These are phyloP conservation scores for Drosophila mimica DNA, from an alignment of 2,888 invertebrate genomes.

Conservation along the genomic window DNA sequence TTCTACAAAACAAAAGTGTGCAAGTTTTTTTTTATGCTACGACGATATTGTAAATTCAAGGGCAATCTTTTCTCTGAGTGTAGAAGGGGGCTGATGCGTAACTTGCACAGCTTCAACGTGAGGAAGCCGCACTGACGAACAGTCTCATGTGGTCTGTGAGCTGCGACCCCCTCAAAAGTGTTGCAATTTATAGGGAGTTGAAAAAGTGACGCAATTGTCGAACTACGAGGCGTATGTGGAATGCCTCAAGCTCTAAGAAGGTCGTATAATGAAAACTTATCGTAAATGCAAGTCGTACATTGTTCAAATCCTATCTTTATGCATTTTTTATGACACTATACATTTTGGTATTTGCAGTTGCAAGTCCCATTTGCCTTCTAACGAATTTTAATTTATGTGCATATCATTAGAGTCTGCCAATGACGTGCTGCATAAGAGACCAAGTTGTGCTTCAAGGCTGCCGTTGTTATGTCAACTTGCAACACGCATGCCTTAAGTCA, in stretches of 20 bases:
- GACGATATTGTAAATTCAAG: too few species aligned
- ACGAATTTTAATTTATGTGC: slow-evolving; percentile 63
- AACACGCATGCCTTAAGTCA: slow-evolving; percentile 34
- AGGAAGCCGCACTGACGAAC: slow-evolving; percentile 1
- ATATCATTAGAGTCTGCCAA: slow-evolving; percentile 48
- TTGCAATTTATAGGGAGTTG: slow-evolving; percentile 37
- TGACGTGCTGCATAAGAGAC: slow-evolving; percentile 25
- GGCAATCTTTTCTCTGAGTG: neutral
- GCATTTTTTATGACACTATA: slow-evolving; percentile 34
- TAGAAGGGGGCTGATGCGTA: neutral
- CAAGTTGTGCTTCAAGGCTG: slow-evolving; percentile 10
- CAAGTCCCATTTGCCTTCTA: slow-evolving; percentile 28
- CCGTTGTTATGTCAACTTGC: slow-evolving; percentile 34
- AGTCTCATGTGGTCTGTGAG: neutral
- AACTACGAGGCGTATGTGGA: slow-evolving; percentile 50
- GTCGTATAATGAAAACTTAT: slow-evolving; percentile 35
- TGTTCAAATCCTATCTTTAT: slow-evolving; percentile 36
- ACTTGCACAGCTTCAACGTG: slow-evolving; percentile 37
- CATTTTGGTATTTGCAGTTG: slow-evolving; percentile 43
- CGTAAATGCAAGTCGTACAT: slow-evolving; percentile 36
- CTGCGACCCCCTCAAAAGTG: slow-evolving; percentile 15
- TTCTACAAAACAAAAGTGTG: too few species aligned
- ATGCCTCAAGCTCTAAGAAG: slow-evolving; percentile 26
- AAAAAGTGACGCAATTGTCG: slow-evolving; percentile 64
- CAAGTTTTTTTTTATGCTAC: too few species aligned